Base-by-base conservation (phyloP, 2,888 invertebrate species). In the Leptinotarsa rubiginosa region DNA sequence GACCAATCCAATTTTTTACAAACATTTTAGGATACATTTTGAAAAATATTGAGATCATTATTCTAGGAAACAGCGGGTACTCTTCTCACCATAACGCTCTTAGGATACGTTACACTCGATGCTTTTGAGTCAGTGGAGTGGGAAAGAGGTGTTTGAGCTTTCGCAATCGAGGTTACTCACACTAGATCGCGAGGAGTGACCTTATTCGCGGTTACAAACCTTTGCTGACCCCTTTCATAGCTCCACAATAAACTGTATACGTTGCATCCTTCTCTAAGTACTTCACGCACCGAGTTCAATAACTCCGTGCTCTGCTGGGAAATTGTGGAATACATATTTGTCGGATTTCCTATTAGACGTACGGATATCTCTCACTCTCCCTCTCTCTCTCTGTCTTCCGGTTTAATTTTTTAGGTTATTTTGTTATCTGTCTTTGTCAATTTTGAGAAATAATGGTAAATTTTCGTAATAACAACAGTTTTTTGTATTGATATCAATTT, bases 191-290 rank as follows among this genome's bases (percentile, higher is more conserved):
- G 84, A 83, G 80, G 83, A 71, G 68, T 84, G 86, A 85, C 85
- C 86, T 83, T 82, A 85, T 86, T 86, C 81, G 84, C 83, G 83
- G 83, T 83, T 81, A 82, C 78, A 78, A 81, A 82, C 81, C 81
- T 81, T 80, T 75, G 77, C 73, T 83, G 84, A 84, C 84, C 83
- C 79, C 81, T 83, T 83, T 83, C 52, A 75, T 74, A 74, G 75
- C 77, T 73, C 78, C 77, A 79, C 79, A 77, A 77, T 79, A 80
- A 80, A 81, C 80, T 78, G 79, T 78, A 75, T 10, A 41, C 77
- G 79, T 78, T 77, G 75, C 77, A 72, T 79, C 78, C 75, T 78
- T 79, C 75, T 79, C 74, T 75, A 71, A 71, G 25, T 13, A 5
- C 25, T 59, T 22, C 10, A 31, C 16, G 25, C 62, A 41, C 69